Evolutionary conservation across 1,140 invertebrate genomes (phyloP).

Genomic region (Neelides sp.): DNA sequence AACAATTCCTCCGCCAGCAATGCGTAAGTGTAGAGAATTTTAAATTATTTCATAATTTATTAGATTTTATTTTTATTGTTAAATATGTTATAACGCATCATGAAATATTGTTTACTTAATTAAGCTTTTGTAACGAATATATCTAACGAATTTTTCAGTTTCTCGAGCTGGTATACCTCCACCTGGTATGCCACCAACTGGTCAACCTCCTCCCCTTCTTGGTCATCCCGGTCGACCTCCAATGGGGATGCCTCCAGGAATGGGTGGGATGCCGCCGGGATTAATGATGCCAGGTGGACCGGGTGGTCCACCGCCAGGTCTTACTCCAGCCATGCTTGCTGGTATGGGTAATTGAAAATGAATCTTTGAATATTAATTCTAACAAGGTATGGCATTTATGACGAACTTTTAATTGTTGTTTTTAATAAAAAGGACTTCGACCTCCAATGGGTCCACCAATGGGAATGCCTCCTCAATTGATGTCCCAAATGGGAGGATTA

Average conservation of each 20-base stretch:
- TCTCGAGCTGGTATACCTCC: constrained; percentile 11
- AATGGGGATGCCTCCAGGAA: constrained; percentile 25
- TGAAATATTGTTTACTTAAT: constrained; percentile 12
- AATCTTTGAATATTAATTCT: no score
- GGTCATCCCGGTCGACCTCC: constrained; percentile 28
- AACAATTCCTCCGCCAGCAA: constrained; percentile 58
- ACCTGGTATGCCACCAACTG: constrained; percentile 14
- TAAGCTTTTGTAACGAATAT: no score
- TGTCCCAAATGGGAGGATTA: constrained; percentile 32
- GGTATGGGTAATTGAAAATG: no score
- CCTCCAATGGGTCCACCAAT: constrained; percentile 32
- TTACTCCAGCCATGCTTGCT: no score
- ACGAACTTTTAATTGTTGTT: no score
- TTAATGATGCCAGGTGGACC: constrained; percentile 27
- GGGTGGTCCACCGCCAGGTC: no score
- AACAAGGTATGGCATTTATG: no score
- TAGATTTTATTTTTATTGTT: background rate
- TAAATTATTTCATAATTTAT: background rate
- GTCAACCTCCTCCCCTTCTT: constrained; percentile 10
- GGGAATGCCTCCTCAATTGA: constrained; percentile 30
- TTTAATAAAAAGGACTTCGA: constrained; percentile 4
- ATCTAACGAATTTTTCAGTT: background rate
- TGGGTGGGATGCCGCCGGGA: constrained; percentile 32
- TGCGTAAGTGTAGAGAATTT: constrained; percentile 25
- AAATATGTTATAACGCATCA: constrained; percentile 4